A percentile compares a stretch with the other conserved stretches of the same genome.
These are phyloP conservation scores for Sebastes wilsoni DNA, from an alignment of 2,797 vertebrate genomes.

Conservation along the genomic window DNA sequence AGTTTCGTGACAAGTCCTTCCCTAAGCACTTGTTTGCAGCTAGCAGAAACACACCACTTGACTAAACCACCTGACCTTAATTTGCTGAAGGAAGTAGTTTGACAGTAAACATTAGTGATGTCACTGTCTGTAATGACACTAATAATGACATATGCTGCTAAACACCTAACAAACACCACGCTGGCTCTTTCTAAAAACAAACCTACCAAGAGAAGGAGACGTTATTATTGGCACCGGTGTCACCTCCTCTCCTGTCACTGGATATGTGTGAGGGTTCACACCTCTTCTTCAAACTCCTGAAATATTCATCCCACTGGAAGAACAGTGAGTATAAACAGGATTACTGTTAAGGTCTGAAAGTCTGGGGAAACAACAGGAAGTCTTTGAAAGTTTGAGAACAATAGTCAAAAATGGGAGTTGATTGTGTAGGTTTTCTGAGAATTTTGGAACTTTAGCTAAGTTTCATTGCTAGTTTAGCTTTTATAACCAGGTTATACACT, in stretches of 20 bases:
- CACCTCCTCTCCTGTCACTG: constrained; percentile 37
- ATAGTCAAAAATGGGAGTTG: not conserved
- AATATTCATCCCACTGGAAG: constrained; percentile 59
- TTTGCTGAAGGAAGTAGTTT: not conserved
- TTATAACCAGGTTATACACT: too few species aligned
- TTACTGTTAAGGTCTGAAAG: not conserved
- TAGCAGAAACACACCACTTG: not conserved
- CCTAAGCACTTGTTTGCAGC: not conserved
- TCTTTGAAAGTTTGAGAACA: not conserved
- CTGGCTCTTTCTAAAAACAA: not conserved
- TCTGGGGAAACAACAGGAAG: not conserved
- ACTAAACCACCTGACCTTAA: not conserved
- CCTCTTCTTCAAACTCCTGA: constrained; percentile 56
- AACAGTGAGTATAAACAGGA: not conserved
- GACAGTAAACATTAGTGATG: not conserved
- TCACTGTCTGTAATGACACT: not conserved
- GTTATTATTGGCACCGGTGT: not conserved
- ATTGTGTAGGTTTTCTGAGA: not conserved
- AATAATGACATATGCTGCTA: not conserved
- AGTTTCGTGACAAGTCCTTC: not conserved
- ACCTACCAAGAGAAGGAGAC: not conserved
- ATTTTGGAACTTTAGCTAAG: not conserved
- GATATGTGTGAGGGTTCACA: constrained; percentile 45
- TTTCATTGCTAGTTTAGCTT: rapidly evolving
- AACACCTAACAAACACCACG: not conserved